These are phyloP conservation scores for Bubo bubo DNA, from an alignment of 2,113 vertebrate genomes.

Conservation along the genomic window DNA sequence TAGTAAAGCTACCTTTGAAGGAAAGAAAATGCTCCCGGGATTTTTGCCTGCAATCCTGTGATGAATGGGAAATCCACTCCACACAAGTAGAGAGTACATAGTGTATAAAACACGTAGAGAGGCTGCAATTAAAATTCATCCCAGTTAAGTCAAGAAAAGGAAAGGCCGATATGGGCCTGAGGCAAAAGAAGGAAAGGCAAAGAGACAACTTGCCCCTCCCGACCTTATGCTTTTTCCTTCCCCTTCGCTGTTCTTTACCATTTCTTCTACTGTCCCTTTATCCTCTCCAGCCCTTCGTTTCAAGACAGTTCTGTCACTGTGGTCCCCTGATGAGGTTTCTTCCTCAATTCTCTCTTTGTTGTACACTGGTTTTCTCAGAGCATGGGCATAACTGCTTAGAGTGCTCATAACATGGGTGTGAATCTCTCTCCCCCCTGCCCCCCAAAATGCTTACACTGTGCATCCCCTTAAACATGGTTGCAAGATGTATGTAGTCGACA, in stretches of 20 bases:
- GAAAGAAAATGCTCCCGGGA: slow-evolving; percentile 67
- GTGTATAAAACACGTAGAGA: slow-evolving; percentile 56
- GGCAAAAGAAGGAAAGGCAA: slow-evolving; percentile 74
- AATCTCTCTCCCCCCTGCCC: neutral
- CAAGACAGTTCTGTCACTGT: slow-evolving; percentile 55
- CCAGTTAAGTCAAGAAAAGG: slow-evolving; percentile 72
- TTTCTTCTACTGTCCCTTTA: slow-evolving; percentile 61
- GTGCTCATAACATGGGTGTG: neutral
- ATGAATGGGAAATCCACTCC: slow-evolving; percentile 76
- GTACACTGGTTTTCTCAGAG: slow-evolving; percentile 14
- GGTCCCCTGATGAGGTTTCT: slow-evolving; percentile 65
- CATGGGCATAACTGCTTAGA: neutral
- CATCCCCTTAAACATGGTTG: neutral
- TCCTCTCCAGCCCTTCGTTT: slow-evolving; percentile 62
- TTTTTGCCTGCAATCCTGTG: slow-evolving; percentile 68
- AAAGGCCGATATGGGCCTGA: slow-evolving; percentile 71
- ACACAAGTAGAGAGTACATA: slow-evolving; percentile 63
- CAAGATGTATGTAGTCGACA: neutral
- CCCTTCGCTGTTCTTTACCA: slow-evolving; percentile 49
- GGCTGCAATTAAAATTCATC: slow-evolving; percentile 74
- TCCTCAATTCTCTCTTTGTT: slow-evolving; percentile 21
- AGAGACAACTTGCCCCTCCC: slow-evolving; percentile 67
- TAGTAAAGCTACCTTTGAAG: slow-evolving; percentile 71
- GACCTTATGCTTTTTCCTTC: slow-evolving; percentile 68
- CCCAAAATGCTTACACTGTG: neutral